A percentile compares a stretch with the other conserved stretches of the same genome.
Evolutionary conservation across 2,888 invertebrate genomes (phyloP).

Genomic region (Pyralis farinalis): DNA sequence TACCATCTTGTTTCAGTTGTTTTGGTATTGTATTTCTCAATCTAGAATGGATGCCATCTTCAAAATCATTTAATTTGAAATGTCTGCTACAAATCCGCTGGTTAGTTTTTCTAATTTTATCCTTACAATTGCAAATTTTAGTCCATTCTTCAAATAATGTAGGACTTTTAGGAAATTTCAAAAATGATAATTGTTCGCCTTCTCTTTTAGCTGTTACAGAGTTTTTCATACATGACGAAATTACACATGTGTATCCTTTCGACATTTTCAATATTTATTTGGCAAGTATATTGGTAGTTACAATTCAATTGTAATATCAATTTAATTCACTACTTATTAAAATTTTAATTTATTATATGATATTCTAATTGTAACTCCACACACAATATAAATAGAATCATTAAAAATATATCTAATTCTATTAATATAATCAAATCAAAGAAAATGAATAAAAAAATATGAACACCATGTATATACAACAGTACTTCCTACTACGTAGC

Average conservation of each 20-base stretch:
- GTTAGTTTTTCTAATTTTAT: background rate
- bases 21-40: background rate
- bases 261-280: constrained; percentile 12
- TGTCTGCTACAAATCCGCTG: background rate
- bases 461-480: too few relatives aligned
- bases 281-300: too few relatives aligned
- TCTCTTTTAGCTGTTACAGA: background rate
- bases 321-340: too few relatives aligned
- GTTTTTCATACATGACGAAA: background rate
- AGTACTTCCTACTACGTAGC: too few relatives aligned
- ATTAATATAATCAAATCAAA: too few relatives aligned
- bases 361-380: too few relatives aligned
- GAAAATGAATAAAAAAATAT: too few relatives aligned
- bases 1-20: background rate
- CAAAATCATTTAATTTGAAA: background rate
- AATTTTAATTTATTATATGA: too few relatives aligned
- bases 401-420: too few relatives aligned
- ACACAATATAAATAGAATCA: too few relatives aligned
- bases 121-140: background rate
- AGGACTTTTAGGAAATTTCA: background rate
- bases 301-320: too few relatives aligned
- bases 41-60: background rate
- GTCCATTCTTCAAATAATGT: background rate
- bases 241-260: background rate
- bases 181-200: background rate